Percentiles rank a stretch among this genome's conserved stretches.
phyloP scores from a whole-genome alignment of 2,888 invertebrate species.

The Galerucella pusilla region DNA sequence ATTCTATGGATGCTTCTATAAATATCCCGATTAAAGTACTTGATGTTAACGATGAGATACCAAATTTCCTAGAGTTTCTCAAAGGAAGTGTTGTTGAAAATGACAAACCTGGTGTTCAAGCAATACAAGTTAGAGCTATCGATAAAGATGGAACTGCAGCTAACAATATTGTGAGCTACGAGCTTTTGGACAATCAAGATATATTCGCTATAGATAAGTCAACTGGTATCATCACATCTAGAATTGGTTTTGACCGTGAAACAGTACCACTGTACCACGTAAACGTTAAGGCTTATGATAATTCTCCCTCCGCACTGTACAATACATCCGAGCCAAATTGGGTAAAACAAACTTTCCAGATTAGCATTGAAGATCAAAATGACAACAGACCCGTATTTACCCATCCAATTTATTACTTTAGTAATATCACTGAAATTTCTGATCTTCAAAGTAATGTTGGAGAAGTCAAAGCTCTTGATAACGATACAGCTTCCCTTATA shows the following conservation, averaged over 20 bases:
- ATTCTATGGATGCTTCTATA: conserved; percentile 82
- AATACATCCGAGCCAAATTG: conserved; percentile 77
- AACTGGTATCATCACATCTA: conserved; percentile 91
- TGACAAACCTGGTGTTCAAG: conserved; percentile 83
- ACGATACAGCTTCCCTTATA: conserved; percentile 88
- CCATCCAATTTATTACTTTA: conserved; percentile 78
- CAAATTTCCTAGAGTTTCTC: conserved; percentile 83
- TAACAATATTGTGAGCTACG: conserved; percentile 85
- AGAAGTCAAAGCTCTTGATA: conserved; percentile 88
- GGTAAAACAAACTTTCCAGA: conserved; percentile 84
- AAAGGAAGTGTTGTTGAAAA: conserved; percentile 88
- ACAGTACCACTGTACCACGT: conserved; percentile 86
- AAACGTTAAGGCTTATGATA: conserved; percentile 86
- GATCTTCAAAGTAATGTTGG: conserved; percentile 86
- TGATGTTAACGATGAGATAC: conserved; percentile 93
- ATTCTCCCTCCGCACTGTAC: conserved; percentile 82
- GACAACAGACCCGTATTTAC: conserved; percentile 94
- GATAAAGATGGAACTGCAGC: conserved; percentile 87
- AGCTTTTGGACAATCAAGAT: conserved; percentile 74
- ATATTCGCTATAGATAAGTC: conserved; percentile 84
- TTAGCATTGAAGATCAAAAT: conserved; percentile 95
- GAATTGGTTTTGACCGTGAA: conserved; percentile 88
- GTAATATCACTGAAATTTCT: conserved; percentile 83
- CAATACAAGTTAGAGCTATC: conserved; percentile 87
- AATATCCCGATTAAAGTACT: conserved; percentile 81